phyloP scores from a whole-genome alignment of 2,113 vertebrate genomes.

The Proteles cristata region DNA sequence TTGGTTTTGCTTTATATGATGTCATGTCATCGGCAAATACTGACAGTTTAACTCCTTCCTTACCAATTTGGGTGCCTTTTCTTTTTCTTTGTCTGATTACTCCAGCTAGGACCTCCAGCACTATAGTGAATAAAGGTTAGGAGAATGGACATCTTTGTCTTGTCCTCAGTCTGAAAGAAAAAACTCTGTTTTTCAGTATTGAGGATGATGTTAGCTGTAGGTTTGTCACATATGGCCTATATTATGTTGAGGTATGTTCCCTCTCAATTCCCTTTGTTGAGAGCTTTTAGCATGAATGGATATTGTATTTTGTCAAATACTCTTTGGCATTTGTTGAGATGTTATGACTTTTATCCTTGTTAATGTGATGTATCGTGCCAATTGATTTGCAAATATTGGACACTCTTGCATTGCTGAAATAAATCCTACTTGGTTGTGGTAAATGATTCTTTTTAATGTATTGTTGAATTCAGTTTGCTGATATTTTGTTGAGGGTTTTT shows the following conservation, averaged over 20 bases:
- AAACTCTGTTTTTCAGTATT: background rate
- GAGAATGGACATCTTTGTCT: background rate
- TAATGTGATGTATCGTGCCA: background rate
- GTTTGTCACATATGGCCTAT: background rate
- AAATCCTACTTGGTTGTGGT: background rate
- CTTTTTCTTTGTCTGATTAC: background rate
- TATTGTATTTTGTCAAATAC: background rate
- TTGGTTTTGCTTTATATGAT: background rate
- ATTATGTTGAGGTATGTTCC: background rate
- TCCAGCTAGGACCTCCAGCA: background rate
- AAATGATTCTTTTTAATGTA: background rate
- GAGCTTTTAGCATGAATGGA: background rate
- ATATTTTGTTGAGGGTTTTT: background rate
- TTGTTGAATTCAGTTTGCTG: background rate
- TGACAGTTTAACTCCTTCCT: background rate
- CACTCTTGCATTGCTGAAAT: background rate
- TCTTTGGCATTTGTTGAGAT: background rate
- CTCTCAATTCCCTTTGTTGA: background rate
- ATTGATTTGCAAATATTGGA: background rate
- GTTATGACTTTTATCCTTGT: background rate
- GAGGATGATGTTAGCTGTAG: background rate
- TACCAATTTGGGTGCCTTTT: background rate
- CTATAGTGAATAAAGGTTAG: background rate
- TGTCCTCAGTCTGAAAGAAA: background rate
- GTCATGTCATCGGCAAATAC: background rate